Conservation (phyloP, 2,113 vertebrate genomes). For the Hystrix cristata region DNA sequence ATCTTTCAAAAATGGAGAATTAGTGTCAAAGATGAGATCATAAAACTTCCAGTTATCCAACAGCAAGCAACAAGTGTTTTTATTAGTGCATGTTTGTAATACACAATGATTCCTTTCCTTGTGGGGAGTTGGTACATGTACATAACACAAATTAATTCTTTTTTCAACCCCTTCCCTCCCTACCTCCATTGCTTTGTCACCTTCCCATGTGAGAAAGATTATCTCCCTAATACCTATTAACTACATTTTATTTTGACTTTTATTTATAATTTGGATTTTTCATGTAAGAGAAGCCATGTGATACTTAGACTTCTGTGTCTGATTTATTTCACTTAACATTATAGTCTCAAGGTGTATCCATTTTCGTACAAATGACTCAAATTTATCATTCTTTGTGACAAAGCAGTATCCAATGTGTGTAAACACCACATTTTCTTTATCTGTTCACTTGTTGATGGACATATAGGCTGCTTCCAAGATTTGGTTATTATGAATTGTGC, state of each 20-base stretch:
- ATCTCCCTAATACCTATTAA: neutral
- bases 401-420: neutral
- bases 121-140: neutral
- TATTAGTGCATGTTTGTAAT: neutral
- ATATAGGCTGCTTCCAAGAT: neutral
- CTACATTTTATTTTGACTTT: neutral
- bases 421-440: neutral
- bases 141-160: neutral
- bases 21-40: slow-evolving; percentile 56
- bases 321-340: neutral
- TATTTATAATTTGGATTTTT: neutral
- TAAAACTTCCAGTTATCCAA: slow-evolving; percentile 46
- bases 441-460: neutral
- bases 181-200: neutral
- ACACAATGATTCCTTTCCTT: neutral
- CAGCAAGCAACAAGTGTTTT: neutral
- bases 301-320: neutral
- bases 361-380: neutral
- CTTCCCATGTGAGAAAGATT: neutral
- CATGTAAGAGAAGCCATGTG: neutral
- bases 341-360: neutral
- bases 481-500: neutral
- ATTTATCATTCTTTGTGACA: neutral
- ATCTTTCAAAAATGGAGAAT: slow-evolving; percentile 46
- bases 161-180: neutral